phyloP scores from a whole-genome alignment of 2,113 vertebrate species.

The Meles meles region DNA sequence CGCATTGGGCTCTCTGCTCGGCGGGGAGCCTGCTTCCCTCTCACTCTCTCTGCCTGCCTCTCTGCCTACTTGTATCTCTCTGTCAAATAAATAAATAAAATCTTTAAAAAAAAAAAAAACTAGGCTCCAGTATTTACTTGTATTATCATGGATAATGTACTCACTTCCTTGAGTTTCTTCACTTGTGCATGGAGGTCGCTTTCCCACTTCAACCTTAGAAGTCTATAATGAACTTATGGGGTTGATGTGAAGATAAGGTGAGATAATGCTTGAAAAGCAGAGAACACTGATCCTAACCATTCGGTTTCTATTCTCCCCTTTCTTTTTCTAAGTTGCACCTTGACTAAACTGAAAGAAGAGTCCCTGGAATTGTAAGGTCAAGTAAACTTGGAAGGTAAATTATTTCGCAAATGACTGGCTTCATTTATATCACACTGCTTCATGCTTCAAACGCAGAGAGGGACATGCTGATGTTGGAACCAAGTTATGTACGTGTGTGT shows the following conservation, averaged over 20 bases:
- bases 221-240: not conserved
- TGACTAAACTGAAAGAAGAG: not conserved
- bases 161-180: not conserved
- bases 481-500: not conserved
- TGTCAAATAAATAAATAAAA: too few relatives aligned
- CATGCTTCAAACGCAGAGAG: not conserved
- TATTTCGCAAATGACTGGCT: not conserved
- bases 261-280: slow-evolving; percentile 4
- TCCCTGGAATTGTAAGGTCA: not conserved
- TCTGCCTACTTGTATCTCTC: too few relatives aligned
- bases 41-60: too few relatives aligned
- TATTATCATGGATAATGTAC: not conserved
- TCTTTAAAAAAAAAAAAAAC: too few relatives aligned
- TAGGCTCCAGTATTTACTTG: not conserved
- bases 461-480: not conserved
- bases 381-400: not conserved
- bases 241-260: not conserved
- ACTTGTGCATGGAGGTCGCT: not conserved
- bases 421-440: slow-evolving; percentile 11
- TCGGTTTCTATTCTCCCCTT: not conserved
- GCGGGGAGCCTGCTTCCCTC: too few relatives aligned
- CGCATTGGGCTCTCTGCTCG: too few relatives aligned
- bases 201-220: not conserved
- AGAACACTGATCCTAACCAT: not conserved
- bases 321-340: not conserved